Evolutionary conservation across 2,888 invertebrate species (phyloP).

Genomic region (Acanthosoma haemorrhoidale): DNA sequence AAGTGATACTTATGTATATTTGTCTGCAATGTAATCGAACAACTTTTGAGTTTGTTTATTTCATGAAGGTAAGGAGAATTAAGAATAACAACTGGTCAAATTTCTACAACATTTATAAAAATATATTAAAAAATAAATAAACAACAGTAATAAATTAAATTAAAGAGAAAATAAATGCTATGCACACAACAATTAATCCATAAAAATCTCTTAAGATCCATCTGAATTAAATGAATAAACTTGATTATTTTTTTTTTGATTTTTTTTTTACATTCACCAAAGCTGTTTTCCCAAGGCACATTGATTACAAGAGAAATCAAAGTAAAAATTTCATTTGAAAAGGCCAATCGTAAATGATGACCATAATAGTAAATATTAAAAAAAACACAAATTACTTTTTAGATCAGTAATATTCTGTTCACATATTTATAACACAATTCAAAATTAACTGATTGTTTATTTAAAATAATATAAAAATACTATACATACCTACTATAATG

Average conservation of each 20-base stretch:
- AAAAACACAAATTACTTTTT: neutral
- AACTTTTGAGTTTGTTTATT: too few relatives aligned
- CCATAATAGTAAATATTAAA: neutral
- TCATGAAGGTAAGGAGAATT: neutral
- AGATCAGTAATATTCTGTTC: neutral
- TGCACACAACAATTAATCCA: neutral
- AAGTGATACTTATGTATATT: too few relatives aligned
- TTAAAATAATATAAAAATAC: too few relatives aligned
- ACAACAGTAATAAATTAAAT: slow-evolving; percentile 2
- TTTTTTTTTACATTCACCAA: neutral
- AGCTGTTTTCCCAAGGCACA: slow-evolving; percentile 10
- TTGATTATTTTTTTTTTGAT: too few relatives aligned
- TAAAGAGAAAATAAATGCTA: neutral
- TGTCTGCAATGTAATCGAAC: too few relatives aligned
- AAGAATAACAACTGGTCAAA: too few relatives aligned
- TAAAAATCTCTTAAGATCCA: neutral
- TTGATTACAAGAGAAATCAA: neutral
- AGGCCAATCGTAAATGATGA: neutral
- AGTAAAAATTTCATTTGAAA: neutral
- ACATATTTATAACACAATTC: too few relatives aligned
- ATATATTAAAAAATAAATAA: neutral
- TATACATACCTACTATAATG: neutral
- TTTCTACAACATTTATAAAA: neutral
- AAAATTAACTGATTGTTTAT: too few relatives aligned
- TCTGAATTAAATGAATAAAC: neutral